Base-by-base conservation (phyloP, 2,888 invertebrate species). In the Hanleya hanleyi region DNA sequence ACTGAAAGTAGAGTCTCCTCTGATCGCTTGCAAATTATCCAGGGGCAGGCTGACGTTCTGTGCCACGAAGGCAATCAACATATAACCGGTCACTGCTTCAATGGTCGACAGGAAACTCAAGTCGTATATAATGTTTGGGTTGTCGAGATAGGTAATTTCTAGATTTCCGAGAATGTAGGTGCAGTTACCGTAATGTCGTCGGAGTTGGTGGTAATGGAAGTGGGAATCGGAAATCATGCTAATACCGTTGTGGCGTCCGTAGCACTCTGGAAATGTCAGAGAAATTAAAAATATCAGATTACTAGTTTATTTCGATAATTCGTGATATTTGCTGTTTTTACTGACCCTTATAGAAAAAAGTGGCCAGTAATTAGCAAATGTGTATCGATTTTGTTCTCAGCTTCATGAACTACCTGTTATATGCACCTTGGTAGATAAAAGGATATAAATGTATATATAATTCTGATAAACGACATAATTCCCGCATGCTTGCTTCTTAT, bases 151-250 rank as follows among this genome's bases (percentile, higher is more conserved):
- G 77, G 98, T 98, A 84, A 99, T 93, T 92, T 99, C 99, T 89
- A 99, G 93, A 92, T 99, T 99, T 77, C 99, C 99, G 90, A 98
- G 97, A 82, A 99, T 97, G 91, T 98, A 97, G 41, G 98, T 98
- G 92, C 99, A 99, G 92, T 98, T 98, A 81, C 95, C 96, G 93
- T 97, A 98, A 84, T 97, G 80, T 15, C 80, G 76, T 37, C 80
- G 77, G 38, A 86, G 76, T 3, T 77, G 74, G 33, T 87, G 82
- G 76, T 87, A 88, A 69, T 86, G 85, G 36, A 81, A 78, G 33
- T 84, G 76, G 7, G 78, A 77, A 3, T 81, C 78, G 1, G 84
- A 84, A 6, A 83, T 83, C 49, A 81, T 82, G 29, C 85, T 84
- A 71, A 86, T 83, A 0, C 84, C 84, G 36, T 82, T 81, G 33